Base-by-base conservation (phyloP, 2,113 vertebrate species). In the Zingel zingel region DNA sequence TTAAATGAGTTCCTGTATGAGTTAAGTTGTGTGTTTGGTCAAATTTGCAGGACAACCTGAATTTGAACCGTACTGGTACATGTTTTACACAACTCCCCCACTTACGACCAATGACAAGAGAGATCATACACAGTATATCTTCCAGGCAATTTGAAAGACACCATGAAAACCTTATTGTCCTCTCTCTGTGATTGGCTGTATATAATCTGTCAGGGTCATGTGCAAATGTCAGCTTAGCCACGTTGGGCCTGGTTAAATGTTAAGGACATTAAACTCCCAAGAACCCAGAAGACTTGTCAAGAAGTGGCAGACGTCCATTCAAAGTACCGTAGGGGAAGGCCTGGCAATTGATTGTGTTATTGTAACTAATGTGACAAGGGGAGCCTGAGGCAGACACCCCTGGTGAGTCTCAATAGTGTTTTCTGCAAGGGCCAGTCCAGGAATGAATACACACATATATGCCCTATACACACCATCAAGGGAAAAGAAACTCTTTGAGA, bases 261-360 rank as follows among this genome's bases (percentile, higher is more conserved):
- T 82, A 87, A 81, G 45, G 51, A 48, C 70, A 74, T 77, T 89
- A 78, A 89, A 84, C 81, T 69, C 56, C 68, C 54, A 48, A 73
- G 58, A 88, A 76, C 64, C 79, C 86, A 84, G 80, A 82, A 53
- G 71, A 78, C 83, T 77, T 83, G 88, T 89, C 83, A 89, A 59
- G 21, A 50, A 43, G 78, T 7, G 67, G 84, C 75, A 79, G 66
- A 82, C 15, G 45, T 83, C 82, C 74, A 74, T 89, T 91, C 86
- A 86, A 66, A 65, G 63, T 51, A 48, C 67, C 16, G 43, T 50
- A 74, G 61, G 80, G 74, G 56, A 77, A 66, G 78, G 48, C 21
- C 33, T 11, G 0, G 25, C 33, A 47, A 54, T 59, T 85, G 74
- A 89, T 89, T 77, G 79, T 74, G 23, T 77, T 75, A 83, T 81